These are phyloP conservation scores for Burhinus bistriatus DNA, from an alignment of 2,113 vertebrate genomes.

Conservation along the genomic window DNA sequence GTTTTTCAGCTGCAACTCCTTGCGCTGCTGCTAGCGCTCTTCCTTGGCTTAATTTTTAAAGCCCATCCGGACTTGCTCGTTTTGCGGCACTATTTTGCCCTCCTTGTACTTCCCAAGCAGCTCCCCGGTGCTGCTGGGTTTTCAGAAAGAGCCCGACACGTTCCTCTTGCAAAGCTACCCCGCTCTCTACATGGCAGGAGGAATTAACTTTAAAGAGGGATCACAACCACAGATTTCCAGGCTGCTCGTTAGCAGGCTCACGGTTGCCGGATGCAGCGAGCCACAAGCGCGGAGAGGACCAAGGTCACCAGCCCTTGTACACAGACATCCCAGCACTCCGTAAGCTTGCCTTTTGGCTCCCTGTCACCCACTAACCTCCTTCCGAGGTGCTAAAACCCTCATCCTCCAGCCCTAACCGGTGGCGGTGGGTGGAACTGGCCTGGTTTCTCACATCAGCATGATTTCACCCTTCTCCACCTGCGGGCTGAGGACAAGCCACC, in stretches of 20 bases:
- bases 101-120: fast-evolving
- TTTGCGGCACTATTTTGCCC: not conserved
- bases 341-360: not conserved
- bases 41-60: not conserved
- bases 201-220: not conserved
- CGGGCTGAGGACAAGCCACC: not conserved
- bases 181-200: not conserved
- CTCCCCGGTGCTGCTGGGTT: not conserved
- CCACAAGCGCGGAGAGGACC: not conserved
- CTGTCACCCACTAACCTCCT: not conserved
- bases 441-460: not conserved
- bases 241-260: not conserved
- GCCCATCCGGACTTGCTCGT: too few species aligned
- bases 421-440: not conserved
- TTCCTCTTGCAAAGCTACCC: not conserved
- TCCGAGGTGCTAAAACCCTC: not conserved
- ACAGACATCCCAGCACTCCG: not conserved
- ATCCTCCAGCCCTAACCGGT: not conserved
- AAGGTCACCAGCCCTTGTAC: not conserved
- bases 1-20: not conserved
- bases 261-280: not conserved
- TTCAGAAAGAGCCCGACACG: not conserved
- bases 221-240: not conserved
- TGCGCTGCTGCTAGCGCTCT: not conserved
- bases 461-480: not conserved